Evolutionary conservation across 2,113 vertebrate species (phyloP).

Genomic region (Tachysurus vachellii): DNA sequence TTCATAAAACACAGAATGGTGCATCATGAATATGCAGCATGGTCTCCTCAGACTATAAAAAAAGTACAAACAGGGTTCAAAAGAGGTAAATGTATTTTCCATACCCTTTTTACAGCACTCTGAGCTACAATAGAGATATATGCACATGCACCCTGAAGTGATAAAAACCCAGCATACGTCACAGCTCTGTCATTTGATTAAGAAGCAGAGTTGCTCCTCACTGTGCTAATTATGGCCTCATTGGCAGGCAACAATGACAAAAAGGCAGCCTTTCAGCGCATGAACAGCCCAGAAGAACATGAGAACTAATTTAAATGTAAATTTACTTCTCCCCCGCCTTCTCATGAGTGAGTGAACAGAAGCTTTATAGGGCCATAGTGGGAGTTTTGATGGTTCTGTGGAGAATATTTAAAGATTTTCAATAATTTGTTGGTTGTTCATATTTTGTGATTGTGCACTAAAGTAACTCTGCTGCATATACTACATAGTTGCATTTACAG

Average conservation of each 20-base stretch:
- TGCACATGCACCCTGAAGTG: slow-evolving; percentile 31
- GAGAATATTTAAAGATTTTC: not conserved
- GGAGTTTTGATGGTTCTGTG: not conserved
- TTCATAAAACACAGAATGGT: slow-evolving; percentile 22
- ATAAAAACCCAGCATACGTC: slow-evolving; percentile 38
- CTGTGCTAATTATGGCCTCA: slow-evolving; percentile 40
- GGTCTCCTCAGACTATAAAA: slow-evolving; percentile 14
- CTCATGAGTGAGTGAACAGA: slow-evolving; percentile 4
- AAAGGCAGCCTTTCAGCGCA: slow-evolving; percentile 28
- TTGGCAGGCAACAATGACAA: slow-evolving; percentile 47
- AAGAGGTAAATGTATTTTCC: slow-evolving; percentile 45
- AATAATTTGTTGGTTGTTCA: not conserved
- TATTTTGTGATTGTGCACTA: not conserved
- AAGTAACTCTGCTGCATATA: not conserved
- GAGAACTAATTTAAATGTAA: slow-evolving; percentile 45
- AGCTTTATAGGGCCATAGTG: slow-evolving; percentile 22
- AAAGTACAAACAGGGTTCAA: slow-evolving; percentile 35
- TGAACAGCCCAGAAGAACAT: slow-evolving; percentile 37
- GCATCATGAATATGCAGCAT: slow-evolving; percentile 41
- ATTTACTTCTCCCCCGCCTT: slow-evolving; percentile 10
- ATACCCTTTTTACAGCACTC: slow-evolving; percentile 7
- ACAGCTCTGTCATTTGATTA: slow-evolving; percentile 41
- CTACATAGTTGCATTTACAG: not conserved
- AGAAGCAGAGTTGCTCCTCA: slow-evolving; percentile 33
- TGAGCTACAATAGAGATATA: slow-evolving; percentile 19